Base-by-base conservation (phyloP, 2,888 invertebrate species). In the Sphaeridia pumilis region DNA sequence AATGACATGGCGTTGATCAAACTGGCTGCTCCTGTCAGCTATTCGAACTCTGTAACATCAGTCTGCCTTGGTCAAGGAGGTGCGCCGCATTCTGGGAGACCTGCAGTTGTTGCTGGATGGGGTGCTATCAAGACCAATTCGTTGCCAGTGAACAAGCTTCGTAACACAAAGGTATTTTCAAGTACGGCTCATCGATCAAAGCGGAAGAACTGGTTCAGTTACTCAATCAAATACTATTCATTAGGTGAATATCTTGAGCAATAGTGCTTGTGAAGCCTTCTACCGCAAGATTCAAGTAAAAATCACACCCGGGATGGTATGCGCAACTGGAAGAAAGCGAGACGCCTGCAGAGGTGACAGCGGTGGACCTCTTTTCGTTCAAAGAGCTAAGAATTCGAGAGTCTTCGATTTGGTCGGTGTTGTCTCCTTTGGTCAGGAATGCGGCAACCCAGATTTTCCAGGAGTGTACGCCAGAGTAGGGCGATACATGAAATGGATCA, bases 1-100 rank as follows among this genome's bases (percentile, higher is more conserved):
- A 83, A 84, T 66, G 85, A 86, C 67, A 82, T 86, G 58, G 84
- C 84, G 0, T 73, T 86, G 22, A 70, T 85, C 57, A 77, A 81
- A 64, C 71, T 85, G 58, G 78, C 80, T 54, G 71, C 74, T 26
- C 77, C 81, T 0, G 74, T 84, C 4, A 74, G 78, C 2, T 78
- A 82, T 60, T 74, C 75, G 52, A 72, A 78, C 45, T 77, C 78
- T 46, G 75, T 80, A 52, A 75, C 79, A 64, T 80, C 84, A 0
- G 80, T 79, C n/a, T 84, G 85, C 67, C 70, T 86, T 20, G 46
- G 52, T 21, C 52, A 52, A 46, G 46, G 27, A 5, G 52, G 52
- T 17, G 52, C 52, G 2, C 52, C 52, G 10, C 42, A 52, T 41
- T 41, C 28, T 17, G 44, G 44, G 20, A 24, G 38, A 4, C 2